A percentile compares a stretch with the other conserved stretches of the same genome.
Evolutionary conservation across 2,888 invertebrate species (phyloP).

Genomic region (Galeruca laticollis): DNA sequence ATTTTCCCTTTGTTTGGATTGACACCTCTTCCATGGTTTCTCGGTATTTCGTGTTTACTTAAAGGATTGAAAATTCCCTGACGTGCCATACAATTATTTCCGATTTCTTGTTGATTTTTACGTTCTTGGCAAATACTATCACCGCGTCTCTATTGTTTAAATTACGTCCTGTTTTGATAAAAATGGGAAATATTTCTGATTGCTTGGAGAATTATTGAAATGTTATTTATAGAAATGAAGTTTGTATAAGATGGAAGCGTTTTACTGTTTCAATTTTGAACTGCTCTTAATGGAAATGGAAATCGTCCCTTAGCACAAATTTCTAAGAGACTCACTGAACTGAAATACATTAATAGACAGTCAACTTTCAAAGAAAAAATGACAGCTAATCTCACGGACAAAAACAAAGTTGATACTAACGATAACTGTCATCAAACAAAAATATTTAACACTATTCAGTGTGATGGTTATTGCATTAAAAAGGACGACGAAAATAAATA

Average conservation of each 20-base stretch:
- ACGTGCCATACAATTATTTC: neutral
- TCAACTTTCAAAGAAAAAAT: neutral
- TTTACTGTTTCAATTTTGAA: too few relatives aligned
- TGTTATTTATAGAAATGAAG: too few relatives aligned
- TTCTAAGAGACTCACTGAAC: neutral
- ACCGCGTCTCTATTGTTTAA: neutral
- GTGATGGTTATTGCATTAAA: too few relatives aligned
- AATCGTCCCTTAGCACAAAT: neutral
- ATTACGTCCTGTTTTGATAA: neutral
- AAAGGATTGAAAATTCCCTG: slow-evolving; percentile 1
- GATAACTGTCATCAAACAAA: too few relatives aligned
- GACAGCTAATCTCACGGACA: neutral
- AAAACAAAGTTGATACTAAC: too few relatives aligned
- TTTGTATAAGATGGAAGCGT: too few relatives aligned
- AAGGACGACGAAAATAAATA: too few relatives aligned
- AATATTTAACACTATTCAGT: too few relatives aligned
- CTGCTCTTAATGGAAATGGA: too few relatives aligned
- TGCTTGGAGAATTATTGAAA: too few relatives aligned
- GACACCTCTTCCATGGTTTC: neutral
- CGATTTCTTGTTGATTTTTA: slow-evolving; percentile 2
- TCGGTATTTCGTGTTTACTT: neutral
- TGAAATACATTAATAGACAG: neutral
- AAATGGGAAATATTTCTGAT: too few relatives aligned
- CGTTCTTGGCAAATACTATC: slow-evolving; percentile 2
- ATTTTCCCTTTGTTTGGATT: neutral